phyloP scores from a whole-genome alignment of 92 coral and sea anemone species.

The Epizoanthus illoricatus region DNA sequence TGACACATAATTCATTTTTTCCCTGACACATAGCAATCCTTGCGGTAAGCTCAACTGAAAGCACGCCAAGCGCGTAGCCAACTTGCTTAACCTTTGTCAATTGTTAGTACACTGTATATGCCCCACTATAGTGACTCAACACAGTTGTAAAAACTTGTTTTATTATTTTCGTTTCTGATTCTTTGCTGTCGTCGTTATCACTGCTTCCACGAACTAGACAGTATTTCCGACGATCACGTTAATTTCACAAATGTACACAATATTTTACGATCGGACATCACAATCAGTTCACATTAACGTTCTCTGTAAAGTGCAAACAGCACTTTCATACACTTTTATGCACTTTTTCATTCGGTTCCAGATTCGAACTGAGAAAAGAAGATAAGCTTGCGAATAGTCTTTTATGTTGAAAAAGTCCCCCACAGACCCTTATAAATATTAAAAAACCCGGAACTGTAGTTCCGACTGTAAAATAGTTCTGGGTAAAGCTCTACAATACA shows the following conservation, averaged over 20 bases:
- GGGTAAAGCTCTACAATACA: neutral
- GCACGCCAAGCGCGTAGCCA: too few relatives aligned
- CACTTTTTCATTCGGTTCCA: neutral
- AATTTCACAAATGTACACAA: slow-evolving; percentile 21
- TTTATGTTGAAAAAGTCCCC: slow-evolving; percentile 36
- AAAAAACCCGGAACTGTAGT: neutral
- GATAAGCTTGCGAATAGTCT: slow-evolving; percentile 1
- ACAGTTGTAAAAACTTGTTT: slow-evolving; percentile 32
- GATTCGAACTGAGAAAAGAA: neutral
- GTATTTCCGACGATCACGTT: neutral
- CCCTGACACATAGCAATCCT: too few relatives aligned
- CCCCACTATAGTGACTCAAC: neutral
- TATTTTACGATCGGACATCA: slow-evolving; percentile 3
- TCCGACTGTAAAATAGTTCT: slow-evolving; percentile 13
- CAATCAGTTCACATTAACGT: neutral
- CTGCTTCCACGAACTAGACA: slow-evolving; percentile 8
- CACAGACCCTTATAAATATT: slow-evolving; percentile 39
- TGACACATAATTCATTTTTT: too few relatives aligned
- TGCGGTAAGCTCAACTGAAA: too few relatives aligned
- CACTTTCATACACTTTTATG: slow-evolving; percentile 3
- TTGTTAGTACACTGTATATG: neutral
- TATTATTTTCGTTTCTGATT: slow-evolving; percentile 1
- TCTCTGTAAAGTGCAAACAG: neutral
- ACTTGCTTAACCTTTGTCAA: too few relatives aligned
- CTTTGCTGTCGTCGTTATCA: slow-evolving; percentile 7